Base-by-base conservation (phyloP, 2,113 vertebrate species). In the Leptocoma aspasia region DNA sequence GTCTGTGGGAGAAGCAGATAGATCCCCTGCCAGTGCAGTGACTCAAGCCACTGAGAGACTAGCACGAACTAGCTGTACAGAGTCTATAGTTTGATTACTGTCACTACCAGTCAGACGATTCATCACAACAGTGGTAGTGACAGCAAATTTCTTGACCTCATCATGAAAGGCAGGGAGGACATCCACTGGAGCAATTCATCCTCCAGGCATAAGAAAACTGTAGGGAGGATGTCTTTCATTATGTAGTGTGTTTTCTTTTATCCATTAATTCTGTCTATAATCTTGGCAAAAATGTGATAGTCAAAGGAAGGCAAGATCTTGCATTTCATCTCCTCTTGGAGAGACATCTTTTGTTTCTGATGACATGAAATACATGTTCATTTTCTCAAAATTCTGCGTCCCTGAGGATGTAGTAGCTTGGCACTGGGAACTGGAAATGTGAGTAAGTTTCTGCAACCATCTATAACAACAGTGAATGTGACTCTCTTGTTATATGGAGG, bases 121-220 rank as follows among this genome's bases (percentile, higher is more conserved):
- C 97, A 97, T 97, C 96, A 97, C 94, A 96, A 91, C 89, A 90
- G 92, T 82, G 92, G 87, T 86, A 94, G 92, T 96, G 96, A 97
- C 95, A 97, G 95, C 61, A 82, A 94, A 95, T 97, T 97, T 94
- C 91, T 97, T 97, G 97, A 98, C 97, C 97, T 97, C 94, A 94
- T 88, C 93, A 96, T 86, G 91, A 95, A 65, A 94, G 89, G 69
- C 95, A 95, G 45, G 18, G 92, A 96, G 96, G 97, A 95, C 94
- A 96, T 94, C 28, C 71, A 86, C 87, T 96, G 82, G 92, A 96
- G 93, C 77, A 94, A 92, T 91, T 97, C 94, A 93, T 94, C 86
- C 95, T 95, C 86, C 84, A 94, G 95, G 91, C 83, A 86, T 83
- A 86, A 90, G 90, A 97, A 95, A 97, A 94, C 91, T 90, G 33